Conservation (phyloP, 2,888 invertebrate genomes). For the Himalopsyche anomala region DNA sequence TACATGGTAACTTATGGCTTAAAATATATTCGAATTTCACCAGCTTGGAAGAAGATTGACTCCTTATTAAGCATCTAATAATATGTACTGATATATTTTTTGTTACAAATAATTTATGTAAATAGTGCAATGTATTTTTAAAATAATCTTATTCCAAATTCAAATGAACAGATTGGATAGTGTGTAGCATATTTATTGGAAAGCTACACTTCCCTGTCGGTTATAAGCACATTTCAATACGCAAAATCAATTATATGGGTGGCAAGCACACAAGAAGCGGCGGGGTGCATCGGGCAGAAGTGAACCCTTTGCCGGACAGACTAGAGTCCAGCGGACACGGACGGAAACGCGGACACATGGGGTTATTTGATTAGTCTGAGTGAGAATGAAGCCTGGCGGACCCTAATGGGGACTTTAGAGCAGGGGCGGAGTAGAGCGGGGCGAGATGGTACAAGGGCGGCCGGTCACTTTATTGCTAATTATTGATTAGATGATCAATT, state of each 20-base stretch:
- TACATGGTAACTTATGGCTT: no score
- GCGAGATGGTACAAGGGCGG: conserved; percentile 51
- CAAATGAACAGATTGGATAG: not conserved
- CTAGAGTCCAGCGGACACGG: conserved; percentile 45
- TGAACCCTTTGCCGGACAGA: conserved; percentile 54
- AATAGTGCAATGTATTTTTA: no score
- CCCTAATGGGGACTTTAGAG: conserved; percentile 64
- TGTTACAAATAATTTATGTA: no score
- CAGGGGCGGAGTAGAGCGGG: conserved; percentile 16
- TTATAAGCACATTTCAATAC: conserved; percentile 65
- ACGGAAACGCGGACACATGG: conserved; percentile 60
- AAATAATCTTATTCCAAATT: not conserved
- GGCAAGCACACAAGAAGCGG: conserved; percentile 57
- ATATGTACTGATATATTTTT: no score
- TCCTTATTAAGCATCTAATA: no score
- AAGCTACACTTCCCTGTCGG: conserved; percentile 34
- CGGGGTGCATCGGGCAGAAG: conserved; percentile 8
- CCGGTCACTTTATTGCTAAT: conserved; percentile 59
- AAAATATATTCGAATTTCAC: no score
- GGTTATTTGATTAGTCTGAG: conserved; percentile 79
- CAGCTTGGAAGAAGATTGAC: no score
- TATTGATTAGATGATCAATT: conserved; percentile 58
- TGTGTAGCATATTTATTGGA: not conserved
- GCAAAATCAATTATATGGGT: conserved; percentile 65
- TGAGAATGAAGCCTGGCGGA: conserved; percentile 77